Evolutionary conservation across 2,888 invertebrate genomes (phyloP).

Genomic region (Chloromyia formosa): DNA sequence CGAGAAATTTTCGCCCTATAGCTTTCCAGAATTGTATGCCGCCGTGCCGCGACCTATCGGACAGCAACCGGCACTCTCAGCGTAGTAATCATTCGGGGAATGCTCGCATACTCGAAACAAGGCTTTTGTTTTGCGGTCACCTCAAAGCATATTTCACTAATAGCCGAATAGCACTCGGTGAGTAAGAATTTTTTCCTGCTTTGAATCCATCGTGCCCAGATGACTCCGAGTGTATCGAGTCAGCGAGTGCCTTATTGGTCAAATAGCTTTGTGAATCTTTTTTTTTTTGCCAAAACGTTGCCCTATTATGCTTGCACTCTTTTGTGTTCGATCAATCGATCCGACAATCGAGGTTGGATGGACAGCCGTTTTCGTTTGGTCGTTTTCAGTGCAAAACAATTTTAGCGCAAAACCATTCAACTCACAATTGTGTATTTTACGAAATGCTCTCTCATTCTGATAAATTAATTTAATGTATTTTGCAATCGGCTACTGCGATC

Average conservation of each 20-base stretch:
- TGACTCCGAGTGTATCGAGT: not conserved
- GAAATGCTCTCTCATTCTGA: constrained; percentile 41
- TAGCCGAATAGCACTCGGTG: constrained; percentile 54
- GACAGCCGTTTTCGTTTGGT: no score
- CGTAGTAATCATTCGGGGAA: constrained; percentile 38
- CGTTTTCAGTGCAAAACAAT: no score
- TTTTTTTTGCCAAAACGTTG: not conserved
- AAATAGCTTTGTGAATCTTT: not conserved
- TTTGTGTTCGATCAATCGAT: not conserved
- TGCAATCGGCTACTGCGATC: constrained; percentile 16
- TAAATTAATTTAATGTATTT: constrained; percentile 46
- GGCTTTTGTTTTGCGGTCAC: constrained; percentile 49
- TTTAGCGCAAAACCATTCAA: no score
- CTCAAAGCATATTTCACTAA: constrained; percentile 56
- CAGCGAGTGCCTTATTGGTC: constrained; percentile 36
- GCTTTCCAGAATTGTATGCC: constrained; percentile 36
- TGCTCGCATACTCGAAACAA: constrained; percentile 45
- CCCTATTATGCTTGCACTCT: not conserved
- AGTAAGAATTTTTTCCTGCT: constrained; percentile 24
- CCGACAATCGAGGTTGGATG: no score
- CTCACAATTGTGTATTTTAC: not conserved
- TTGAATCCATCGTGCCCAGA: not conserved
- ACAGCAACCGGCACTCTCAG: no score
- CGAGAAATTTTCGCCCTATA: not conserved
- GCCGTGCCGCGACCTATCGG: no score